Conservation (phyloP, 2,888 invertebrate species). For the Mimas tiliae region DNA sequence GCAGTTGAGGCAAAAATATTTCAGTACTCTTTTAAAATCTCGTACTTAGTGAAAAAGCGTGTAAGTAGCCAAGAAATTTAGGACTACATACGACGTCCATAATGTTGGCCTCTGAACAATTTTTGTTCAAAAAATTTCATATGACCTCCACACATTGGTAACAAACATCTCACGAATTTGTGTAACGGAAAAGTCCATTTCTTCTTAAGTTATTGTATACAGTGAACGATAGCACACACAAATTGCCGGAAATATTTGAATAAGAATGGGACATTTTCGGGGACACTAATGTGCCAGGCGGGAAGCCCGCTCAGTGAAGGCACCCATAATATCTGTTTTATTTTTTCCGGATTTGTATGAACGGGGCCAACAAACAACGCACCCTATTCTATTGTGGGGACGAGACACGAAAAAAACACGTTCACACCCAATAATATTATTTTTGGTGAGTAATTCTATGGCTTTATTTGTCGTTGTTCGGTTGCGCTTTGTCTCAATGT, state of each 20-base stretch:
- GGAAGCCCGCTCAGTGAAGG: constrained; percentile 67
- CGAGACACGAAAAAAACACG: constrained; percentile 62
- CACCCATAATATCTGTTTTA: constrained; percentile 79
- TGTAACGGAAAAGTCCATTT: constrained; percentile 49
- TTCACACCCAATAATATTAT: constrained; percentile 73
- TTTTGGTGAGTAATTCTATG: constrained; percentile 71
- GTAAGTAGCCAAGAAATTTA: no score
- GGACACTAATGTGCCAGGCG: constrained; percentile 81
- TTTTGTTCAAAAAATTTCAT: no score
- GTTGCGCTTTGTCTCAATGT: constrained; percentile 48
- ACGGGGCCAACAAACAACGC: constrained; percentile 72
- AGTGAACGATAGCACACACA: constrained; percentile 76
- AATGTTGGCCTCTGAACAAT: no score
- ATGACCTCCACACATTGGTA: no score
- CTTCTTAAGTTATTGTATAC: constrained; percentile 61
- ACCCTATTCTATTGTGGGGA: constrained; percentile 62
- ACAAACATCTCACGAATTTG: constrained; percentile 25
- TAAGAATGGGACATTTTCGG: constrained; percentile 78
- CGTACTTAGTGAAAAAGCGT: no score
- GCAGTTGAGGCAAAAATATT: no score
- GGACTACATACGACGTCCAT: no score
- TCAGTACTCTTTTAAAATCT: no score
- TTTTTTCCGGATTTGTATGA: constrained; percentile 83
- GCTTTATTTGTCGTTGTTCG: constrained; percentile 65
- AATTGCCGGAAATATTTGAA: constrained; percentile 83